phyloP scores from a whole-genome alignment of 2,797 vertebrate genomes.

The Aselliscus stoliczkanus region DNA sequence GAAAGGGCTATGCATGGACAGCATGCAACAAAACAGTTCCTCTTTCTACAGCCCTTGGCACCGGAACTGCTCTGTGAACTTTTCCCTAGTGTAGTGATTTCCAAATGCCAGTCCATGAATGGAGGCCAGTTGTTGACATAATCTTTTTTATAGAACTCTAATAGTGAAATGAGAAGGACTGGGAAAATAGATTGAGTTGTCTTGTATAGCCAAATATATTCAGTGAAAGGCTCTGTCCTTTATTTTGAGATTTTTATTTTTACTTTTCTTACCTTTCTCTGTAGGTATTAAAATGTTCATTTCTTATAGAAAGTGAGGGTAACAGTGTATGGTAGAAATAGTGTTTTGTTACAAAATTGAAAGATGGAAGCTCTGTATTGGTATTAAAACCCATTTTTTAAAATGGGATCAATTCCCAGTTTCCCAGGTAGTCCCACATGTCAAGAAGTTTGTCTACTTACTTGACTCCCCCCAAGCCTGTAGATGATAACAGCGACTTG shows the following conservation, averaged over 20 bases:
- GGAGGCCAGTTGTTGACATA: not conserved
- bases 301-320: not conserved
- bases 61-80: not conserved
- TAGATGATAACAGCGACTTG: not conserved
- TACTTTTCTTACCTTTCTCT: not conserved
- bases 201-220: not conserved
- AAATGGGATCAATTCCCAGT: not conserved
- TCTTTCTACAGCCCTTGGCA: not conserved
- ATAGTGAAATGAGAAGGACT: not conserved
- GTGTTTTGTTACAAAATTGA: not conserved
- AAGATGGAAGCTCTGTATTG: not conserved
- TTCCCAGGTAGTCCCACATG: not conserved
- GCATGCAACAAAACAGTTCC: not conserved
- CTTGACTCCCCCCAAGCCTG: not conserved
- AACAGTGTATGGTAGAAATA: not conserved
- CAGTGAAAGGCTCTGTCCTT: not conserved
- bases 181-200: not conserved
- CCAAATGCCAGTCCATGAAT: not conserved
- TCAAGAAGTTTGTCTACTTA: not conserved
- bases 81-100: not conserved
- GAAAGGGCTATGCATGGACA: fast-evolving
- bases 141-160: not conserved
- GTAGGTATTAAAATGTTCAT: not conserved
- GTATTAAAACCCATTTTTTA: constrained; percentile 2
- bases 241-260: not conserved